phyloP scores from a whole-genome alignment of 35 echinoderm and acorn worm genomes.

The Holothuria glaberrima region DNA sequence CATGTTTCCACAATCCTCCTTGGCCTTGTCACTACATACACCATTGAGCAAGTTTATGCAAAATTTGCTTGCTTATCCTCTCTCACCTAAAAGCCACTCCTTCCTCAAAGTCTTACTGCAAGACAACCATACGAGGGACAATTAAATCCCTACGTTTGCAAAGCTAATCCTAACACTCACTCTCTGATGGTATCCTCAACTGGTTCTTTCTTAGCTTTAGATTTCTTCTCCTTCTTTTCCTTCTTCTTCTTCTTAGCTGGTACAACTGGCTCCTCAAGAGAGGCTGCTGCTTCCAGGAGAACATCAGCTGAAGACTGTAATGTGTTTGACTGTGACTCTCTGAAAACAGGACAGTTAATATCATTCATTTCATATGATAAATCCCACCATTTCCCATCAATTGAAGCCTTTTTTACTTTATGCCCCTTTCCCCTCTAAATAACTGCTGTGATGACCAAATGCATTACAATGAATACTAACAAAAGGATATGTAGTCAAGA shows the following conservation, averaged over 20 bases:
- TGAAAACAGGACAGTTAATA: not conserved
- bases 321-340: slow-evolving; percentile 36
- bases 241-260: slow-evolving; percentile 87
- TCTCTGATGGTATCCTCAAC: slow-evolving; percentile 4
- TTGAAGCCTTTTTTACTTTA: too few species aligned
- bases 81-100: not conserved
- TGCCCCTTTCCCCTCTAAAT: too few species aligned
- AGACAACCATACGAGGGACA: not conserved
- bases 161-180: not conserved
- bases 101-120: not conserved
- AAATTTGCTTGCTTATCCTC: too few species aligned
- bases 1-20: too few species aligned
- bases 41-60: not conserved
- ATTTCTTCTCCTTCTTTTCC: slow-evolving; percentile 66
- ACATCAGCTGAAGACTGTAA: slow-evolving; percentile 84
- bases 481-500: too few species aligned
- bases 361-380: too few species aligned
- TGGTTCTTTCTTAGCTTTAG: slow-evolving; percentile 43
- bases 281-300: slow-evolving; percentile 81
- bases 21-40: not conserved
- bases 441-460: too few species aligned
- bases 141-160: not conserved
- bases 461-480: too few species aligned
- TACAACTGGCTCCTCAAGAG: slow-evolving; percentile 66
- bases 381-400: too few species aligned